Conservation (phyloP, 2,797 vertebrate genomes). For the Pangasius djambal region DNA sequence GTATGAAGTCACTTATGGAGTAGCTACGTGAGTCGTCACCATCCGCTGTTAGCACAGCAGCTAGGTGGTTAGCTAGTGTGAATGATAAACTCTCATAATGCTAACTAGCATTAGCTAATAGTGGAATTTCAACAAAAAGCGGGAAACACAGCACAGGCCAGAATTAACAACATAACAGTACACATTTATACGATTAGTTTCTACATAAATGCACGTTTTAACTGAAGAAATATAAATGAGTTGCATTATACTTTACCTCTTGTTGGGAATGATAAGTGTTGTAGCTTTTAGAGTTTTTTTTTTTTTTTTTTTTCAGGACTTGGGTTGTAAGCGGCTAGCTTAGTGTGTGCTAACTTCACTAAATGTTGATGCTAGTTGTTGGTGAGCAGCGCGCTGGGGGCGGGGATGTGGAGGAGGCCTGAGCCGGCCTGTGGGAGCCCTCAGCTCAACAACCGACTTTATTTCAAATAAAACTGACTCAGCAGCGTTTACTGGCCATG, state of each 20-base stretch:
- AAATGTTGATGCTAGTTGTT: slow-evolving; percentile 76
- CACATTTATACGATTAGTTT: too few relatives aligned
- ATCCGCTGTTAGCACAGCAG: neutral
- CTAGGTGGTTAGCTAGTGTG: neutral
- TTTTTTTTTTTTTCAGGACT: slow-evolving; percentile 16
- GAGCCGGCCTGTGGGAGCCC: neutral
- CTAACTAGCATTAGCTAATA: slow-evolving; percentile 52
- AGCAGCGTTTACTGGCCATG: neutral
- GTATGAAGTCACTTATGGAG: neutral
- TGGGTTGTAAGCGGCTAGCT: slow-evolving; percentile 55
- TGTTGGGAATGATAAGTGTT: slow-evolving; percentile 50
- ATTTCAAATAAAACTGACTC: neutral
- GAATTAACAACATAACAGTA: slow-evolving; percentile 24
- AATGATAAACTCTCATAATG: slow-evolving; percentile 20
- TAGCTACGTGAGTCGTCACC: neutral
- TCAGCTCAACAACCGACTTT: neutral
- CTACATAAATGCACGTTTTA: neutral
- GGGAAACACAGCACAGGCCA: slow-evolving; percentile 65
- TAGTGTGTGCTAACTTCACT: slow-evolving; percentile 62
- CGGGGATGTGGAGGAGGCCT: slow-evolving; percentile 67
- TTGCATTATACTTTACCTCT: slow-evolving; percentile 66
- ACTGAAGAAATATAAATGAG: neutral
- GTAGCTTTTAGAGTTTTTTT: slow-evolving; percentile 38
- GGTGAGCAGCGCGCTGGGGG: slow-evolving; percentile 65
- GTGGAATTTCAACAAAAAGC: slow-evolving; percentile 68